phyloP scores from a whole-genome alignment of 92 coral and sea anemone genomes.

The Muricea muricata region DNA sequence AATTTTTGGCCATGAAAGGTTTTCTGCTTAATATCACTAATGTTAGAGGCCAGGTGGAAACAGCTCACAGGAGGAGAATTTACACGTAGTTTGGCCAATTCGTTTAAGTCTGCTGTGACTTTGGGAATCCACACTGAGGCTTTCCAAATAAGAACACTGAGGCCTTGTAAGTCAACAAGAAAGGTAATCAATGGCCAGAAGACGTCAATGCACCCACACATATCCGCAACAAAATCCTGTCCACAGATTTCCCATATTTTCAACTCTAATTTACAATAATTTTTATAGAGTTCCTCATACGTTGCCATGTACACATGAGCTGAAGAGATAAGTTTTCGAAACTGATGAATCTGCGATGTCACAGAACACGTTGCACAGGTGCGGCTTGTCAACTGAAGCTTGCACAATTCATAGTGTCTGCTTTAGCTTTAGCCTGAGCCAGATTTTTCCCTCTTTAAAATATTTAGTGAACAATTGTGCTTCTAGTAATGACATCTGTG shows the following conservation, averaged over 20 bases:
- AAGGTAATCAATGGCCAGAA: background rate
- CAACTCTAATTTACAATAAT: background rate
- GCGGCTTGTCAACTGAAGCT: background rate
- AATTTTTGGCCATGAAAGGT: background rate
- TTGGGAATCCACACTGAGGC: constrained; percentile 20
- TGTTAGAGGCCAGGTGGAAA: constrained; percentile 1
- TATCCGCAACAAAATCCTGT: constrained; percentile 12
- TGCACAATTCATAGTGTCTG: background rate
- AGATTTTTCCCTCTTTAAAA: background rate
- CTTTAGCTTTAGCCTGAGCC: background rate
- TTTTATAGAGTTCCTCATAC: background rate
- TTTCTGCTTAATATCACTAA: background rate
- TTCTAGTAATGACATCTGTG: constrained; percentile 13
- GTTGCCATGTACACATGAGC: background rate
- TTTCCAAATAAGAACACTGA: constrained; percentile 16
- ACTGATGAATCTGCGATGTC: background rate
- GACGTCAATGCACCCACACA: constrained; percentile 19
- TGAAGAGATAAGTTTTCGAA: background rate
- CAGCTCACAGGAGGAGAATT: background rate
- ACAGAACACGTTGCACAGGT: background rate
- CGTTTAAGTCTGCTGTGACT: constrained; percentile 15
- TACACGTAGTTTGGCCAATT: background rate
- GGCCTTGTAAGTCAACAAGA: constrained; percentile 8
- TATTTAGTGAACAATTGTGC: background rate
- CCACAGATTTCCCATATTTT: constrained; percentile 23